These are phyloP conservation scores for Drosophila acutilabella DNA, from an alignment of 2,888 invertebrate genomes.

Conservation along the genomic window DNA sequence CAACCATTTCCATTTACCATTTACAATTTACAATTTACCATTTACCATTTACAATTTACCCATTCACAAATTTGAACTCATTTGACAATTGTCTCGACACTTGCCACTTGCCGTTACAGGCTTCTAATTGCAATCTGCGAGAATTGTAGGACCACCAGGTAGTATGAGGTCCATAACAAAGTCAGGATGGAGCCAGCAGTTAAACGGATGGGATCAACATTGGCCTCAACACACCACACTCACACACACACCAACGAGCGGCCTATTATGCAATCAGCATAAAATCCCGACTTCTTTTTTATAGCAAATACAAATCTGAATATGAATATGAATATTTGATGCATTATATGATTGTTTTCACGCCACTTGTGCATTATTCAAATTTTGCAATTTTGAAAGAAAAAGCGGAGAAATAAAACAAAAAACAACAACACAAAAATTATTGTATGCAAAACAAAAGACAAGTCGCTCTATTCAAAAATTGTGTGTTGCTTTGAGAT, in stretches of 20 bases:
- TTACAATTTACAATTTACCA: not conserved
- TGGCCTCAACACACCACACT: conserved; percentile 28
- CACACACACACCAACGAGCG: conserved; percentile 8
- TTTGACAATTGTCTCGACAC: conserved; percentile 61
- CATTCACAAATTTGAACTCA: conserved; percentile 7
- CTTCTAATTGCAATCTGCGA: conserved; percentile 70
- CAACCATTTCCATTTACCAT: conserved; percentile 19
- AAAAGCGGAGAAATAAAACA: conserved; percentile 3
- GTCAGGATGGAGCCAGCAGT: conserved; percentile 23
- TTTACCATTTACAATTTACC: not conserved
- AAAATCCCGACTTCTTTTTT: conserved; percentile 14
- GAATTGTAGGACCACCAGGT: conserved; percentile 32
- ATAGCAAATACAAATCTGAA: conserved; percentile 36
- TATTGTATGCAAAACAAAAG: conserved; percentile 60
- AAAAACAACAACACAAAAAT: conserved; percentile 7
- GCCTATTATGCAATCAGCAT: conserved; percentile 67
- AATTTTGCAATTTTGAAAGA: conserved; percentile 71
- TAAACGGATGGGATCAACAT: conserved; percentile 42
- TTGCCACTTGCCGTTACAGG: conserved; percentile 43
- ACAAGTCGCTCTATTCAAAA: conserved; percentile 69
- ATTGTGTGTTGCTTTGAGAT: conserved; percentile 24
- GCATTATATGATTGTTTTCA: conserved; percentile 49
- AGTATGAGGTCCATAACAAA: not conserved
- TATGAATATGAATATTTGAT: conserved; percentile 46
- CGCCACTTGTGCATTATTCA: conserved; percentile 79